A percentile compares a stretch with the other conserved stretches of the same genome.
phyloP scores from a whole-genome alignment of 2,797 vertebrate genomes.

The Poecilia wingei region DNA sequence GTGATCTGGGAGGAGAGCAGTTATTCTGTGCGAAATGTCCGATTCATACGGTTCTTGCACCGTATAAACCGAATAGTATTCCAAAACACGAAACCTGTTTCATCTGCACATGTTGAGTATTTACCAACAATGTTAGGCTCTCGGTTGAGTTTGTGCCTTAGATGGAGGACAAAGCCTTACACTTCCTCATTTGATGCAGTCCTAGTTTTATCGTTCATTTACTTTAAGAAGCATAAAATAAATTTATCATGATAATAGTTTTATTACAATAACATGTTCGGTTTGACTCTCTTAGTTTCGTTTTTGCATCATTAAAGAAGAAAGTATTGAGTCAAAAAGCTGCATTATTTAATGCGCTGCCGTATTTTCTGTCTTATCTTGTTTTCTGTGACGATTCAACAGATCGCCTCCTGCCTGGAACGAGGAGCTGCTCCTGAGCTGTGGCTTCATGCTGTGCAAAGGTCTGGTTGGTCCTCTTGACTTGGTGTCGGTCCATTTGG shows the following conservation, averaged over 20 bases:
- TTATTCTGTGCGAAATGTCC: background rate
- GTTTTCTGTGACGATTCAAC: constrained; percentile 32
- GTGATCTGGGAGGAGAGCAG: background rate
- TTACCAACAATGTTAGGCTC: background rate
- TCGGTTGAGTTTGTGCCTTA: background rate
- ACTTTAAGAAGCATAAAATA: background rate
- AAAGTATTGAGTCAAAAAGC: background rate
- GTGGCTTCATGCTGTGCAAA: constrained; percentile 89
- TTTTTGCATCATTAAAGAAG: background rate
- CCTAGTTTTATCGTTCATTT: background rate
- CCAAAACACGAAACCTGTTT: background rate
- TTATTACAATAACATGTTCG: background rate
- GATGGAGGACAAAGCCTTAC: background rate
- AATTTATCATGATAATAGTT: background rate
- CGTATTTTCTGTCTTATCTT: background rate
- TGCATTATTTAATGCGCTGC: background rate
- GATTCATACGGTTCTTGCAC: background rate
- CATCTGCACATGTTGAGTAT: background rate
- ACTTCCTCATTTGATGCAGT: background rate
- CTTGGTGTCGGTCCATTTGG: constrained; percentile 86
- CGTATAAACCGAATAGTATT: background rate
- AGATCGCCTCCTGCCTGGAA: constrained; percentile 86
- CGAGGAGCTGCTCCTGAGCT: constrained; percentile 89
- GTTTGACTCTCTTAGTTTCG: background rate
- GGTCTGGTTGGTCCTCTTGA: constrained; percentile 87